Evolutionary conservation across 2,113 vertebrate genomes (phyloP).

Genomic region (Poecilia latipinna): DNA sequence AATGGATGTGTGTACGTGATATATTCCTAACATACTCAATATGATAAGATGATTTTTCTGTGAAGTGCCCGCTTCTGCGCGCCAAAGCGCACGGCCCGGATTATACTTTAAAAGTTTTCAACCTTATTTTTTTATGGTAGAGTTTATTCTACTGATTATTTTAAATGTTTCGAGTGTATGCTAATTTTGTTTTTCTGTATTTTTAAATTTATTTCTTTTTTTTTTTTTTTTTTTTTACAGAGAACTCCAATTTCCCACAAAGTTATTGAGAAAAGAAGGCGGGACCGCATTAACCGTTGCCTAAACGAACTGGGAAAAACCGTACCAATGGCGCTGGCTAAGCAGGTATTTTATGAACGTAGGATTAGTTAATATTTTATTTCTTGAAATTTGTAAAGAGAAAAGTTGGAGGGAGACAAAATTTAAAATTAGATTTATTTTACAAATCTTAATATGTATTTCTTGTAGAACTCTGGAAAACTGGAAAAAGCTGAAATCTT

Average conservation of each 20-base stretch:
- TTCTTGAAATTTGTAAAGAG: background rate
- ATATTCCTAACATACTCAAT: background rate
- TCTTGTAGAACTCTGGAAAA: constrained; percentile 92
- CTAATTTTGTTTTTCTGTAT: constrained; percentile 4
- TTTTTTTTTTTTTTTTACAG: constrained; percentile 70
- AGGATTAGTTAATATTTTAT: background rate
- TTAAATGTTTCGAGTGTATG: background rate
- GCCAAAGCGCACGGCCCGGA: constrained; percentile 29
- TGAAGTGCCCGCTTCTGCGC: constrained; percentile 24
- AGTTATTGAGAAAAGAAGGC: constrained; percentile 94
- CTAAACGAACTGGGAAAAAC: constrained; percentile 94
- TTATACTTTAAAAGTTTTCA: background rate
- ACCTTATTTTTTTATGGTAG: background rate
- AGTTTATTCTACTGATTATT: background rate
- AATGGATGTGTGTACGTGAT: background rate
- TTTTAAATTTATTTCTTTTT: background rate
- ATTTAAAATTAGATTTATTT: background rate
- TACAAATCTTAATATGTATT: background rate
- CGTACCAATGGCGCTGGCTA: constrained; percentile 95
- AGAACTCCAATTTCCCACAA: constrained; percentile 96
- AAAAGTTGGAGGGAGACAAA: background rate
- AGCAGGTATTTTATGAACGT: constrained; percentile 85
- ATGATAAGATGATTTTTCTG: background rate
- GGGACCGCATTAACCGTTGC: constrained; percentile 96
- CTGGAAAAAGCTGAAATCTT: constrained; percentile 98